Evolutionary conservation across 2,797 vertebrate species (phyloP).

Genomic region (Macropus fuliginosus): DNA sequence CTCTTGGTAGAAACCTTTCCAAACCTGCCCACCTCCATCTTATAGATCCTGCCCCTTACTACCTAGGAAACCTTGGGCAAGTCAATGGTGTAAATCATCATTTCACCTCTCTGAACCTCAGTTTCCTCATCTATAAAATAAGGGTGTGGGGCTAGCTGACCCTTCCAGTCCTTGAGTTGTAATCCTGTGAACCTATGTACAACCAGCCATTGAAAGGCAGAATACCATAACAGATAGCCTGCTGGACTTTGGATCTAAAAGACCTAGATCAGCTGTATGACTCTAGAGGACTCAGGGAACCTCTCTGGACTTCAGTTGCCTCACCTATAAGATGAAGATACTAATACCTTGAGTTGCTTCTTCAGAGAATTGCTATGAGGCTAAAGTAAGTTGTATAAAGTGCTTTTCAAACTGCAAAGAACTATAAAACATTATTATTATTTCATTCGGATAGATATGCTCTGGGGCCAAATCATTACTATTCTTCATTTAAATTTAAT

Average conservation of each 20-base stretch:
- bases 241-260: neutral
- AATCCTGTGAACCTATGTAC: neutral
- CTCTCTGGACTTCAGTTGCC: neutral
- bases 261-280: neutral
- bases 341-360: neutral
- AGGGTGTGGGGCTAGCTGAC: neutral
- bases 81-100: neutral
- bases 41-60: neutral
- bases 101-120: neutral
- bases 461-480: neutral
- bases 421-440: neutral
- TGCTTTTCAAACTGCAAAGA: neutral
- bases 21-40: neutral
- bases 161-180: neutral
- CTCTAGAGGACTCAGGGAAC: neutral
- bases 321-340: neutral
- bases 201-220: neutral
- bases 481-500: neutral
- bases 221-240: neutral
- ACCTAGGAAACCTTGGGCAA: neutral
- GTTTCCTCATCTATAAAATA: neutral
- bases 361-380: neutral
- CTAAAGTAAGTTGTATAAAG: neutral
- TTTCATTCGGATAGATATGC: neutral
- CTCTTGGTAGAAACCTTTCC: neutral